Conservation (phyloP, 2,888 invertebrate genomes). For the Eugnorisma glareosa region DNA sequence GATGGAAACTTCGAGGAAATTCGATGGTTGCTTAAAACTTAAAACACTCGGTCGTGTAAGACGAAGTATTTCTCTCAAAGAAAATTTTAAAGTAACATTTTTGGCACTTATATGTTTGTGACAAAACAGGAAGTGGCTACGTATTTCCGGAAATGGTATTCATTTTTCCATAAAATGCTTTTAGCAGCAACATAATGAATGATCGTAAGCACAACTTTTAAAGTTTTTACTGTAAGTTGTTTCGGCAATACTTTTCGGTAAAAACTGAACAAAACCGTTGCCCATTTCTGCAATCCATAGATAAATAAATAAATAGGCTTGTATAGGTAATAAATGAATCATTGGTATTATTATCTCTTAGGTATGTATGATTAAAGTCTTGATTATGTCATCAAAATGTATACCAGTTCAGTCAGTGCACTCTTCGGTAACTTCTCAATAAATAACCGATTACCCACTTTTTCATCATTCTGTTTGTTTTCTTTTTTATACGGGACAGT, state of each 20-base stretch:
- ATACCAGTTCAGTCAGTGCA: slow-evolving; percentile 3
- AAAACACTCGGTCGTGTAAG: slow-evolving; percentile 55
- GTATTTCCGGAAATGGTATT: slow-evolving; percentile 6
- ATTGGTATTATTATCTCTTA: slow-evolving; percentile 15
- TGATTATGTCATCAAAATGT: slow-evolving; percentile 32
- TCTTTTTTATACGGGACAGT: not conserved
- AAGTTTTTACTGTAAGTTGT: not conserved
- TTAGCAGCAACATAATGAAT: not conserved
- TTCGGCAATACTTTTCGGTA: not conserved
- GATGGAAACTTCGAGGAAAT: slow-evolving; percentile 73
- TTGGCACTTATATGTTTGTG: slow-evolving; percentile 31
- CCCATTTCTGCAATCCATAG: not conserved
- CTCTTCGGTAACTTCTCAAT: not conserved
- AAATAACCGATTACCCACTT: not conserved
- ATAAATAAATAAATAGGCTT: slow-evolving; percentile 1
- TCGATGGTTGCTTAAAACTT: slow-evolving; percentile 72
- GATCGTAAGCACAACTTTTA: not conserved
- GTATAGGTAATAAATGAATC: slow-evolving; percentile 20
- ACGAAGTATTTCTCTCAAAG: slow-evolving; percentile 40
- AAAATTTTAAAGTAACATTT: slow-evolving; percentile 37
- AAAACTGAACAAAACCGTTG: not conserved
- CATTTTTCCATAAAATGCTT: slow-evolving; percentile 10
- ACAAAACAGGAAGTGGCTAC: slow-evolving; percentile 6
- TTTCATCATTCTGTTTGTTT: not conserved
- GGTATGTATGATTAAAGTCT: not conserved